Base-by-base conservation (phyloP, 2,797 vertebrate species). In the Parambassis ranga region DNA sequence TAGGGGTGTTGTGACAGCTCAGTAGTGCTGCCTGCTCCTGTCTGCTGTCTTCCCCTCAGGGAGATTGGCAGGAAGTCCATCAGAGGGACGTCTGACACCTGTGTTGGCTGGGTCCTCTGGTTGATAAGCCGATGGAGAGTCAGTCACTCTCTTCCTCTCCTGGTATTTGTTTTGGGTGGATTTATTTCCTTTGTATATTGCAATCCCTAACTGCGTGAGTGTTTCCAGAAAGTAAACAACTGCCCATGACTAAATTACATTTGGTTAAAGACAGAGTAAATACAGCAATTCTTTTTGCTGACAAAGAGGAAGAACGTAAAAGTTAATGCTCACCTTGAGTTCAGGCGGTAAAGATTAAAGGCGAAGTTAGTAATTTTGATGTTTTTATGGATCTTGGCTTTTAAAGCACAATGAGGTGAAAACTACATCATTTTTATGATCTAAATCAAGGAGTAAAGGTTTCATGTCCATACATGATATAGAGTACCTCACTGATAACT, bases 51-150 rank as follows among this genome's bases (percentile, higher is more conserved):
- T 44, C 22, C 71, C 77, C 75, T 58, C 19, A 5, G 74, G 63
- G 64, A 78, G 46, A 71, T 23, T 66, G 73, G 67, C 78, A 74
- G 61, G 30, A 57, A 56, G 71, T 71, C 81, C 64, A 44, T 78
- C 33, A 48, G 71, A 68, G 44, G 31, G 28, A 77, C 1, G 43
- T 70, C 64, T 66, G 75, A 83, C 78, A 83, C 75, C 77, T 73
- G 72, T 23, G 46, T 47, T 41, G 59, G 23, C 58, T 74, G 60
- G 47, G 72, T 60, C 56, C 60, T 60, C 44, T n/a, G 63, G 68
- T 69, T 67, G 41, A 71, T 61, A 59, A 59, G 42, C 67, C 44
- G 63, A 38, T 38, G 46, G 61, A 80, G 35, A 62, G 42, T 47
- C 61, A 50, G 37, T 76, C 60, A 57, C 61, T 56, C 35, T 28